Base-by-base conservation (phyloP, 2,888 invertebrate species). In the Adelognathus sp. region DNA sequence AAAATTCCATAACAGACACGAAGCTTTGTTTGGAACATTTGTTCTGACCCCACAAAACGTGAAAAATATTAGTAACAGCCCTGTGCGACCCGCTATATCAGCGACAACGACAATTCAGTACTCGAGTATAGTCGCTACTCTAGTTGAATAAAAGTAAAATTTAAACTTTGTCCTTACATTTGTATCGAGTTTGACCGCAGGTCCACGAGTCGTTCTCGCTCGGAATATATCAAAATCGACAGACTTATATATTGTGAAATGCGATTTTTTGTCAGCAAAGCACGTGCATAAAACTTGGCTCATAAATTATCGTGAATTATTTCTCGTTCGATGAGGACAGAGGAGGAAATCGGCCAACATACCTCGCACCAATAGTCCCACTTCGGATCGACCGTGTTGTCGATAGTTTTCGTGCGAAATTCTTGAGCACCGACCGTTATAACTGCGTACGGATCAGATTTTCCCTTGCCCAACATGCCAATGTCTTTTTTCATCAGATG, bases 341-440 rank as follows among this genome's bases (percentile, higher is more conserved):
- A 29, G 50, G 46, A 52, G 11, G 6, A 21, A 33, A 36, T 11
- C 11, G 3, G 1, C 70, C n/a, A 70, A 85, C 92, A 92, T 93
- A 98, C 98, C 97, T 99, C 99, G 91, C 98, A 99, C 95, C 97
- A 98, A 92, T 94, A 98, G 92, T 99, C 98, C 99, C 99, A 99
- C 84, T 97, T 96, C 3, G 99, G 99, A 93, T 98, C 97, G 29
- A 99, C 94, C 82, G 96, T 96, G 91, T 98, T 98, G 90, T 98
- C 96, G 85, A 99, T 98, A 41, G 97, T 97, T 92, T 97, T 96
- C 0, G 99, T 99, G 91, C 96, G 96, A 93, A 97, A 98, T 91
- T 96, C 96, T 92, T 98, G 97, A 0, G 98, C 97, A 69, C 99
- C 99, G 79, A 99, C 97, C 87, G 95, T 95, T 88, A 98, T 93